Conservation (phyloP, 2,888 invertebrate species). For the Belgica antarctica region DNA sequence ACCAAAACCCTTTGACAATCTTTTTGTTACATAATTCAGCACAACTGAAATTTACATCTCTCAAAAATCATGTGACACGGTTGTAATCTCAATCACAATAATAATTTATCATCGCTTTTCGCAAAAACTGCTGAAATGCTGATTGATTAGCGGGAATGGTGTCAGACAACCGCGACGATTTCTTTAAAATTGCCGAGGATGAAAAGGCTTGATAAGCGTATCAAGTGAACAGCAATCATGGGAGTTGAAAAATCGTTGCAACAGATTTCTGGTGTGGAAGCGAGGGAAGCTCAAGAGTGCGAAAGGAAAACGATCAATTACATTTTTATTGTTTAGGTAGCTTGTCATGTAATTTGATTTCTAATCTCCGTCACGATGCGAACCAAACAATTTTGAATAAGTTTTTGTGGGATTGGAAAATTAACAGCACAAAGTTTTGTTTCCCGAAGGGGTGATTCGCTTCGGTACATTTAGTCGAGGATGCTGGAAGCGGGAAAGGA, state of each 20-base stretch:
- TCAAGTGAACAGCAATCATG: constrained; percentile 2
- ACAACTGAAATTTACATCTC: constrained; percentile 12
- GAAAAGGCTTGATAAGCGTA: constrained; percentile 32
- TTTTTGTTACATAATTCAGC: constrained; percentile 14
- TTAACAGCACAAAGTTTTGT: neutral
- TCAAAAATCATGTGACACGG: constrained; percentile 15
- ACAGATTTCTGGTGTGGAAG: neutral
- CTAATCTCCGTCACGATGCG: constrained; percentile 24
- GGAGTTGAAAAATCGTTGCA: neutral
- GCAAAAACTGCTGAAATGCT: constrained; percentile 2
- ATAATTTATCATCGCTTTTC: constrained; percentile 35
- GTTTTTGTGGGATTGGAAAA: constrained; percentile 24
- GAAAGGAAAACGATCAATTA: constrained; percentile 36
- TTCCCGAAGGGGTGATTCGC: constrained; percentile 3
- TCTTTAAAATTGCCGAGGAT: constrained; percentile 37
- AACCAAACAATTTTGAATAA: neutral
- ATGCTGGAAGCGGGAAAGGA: neutral
- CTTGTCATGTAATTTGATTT: constrained; percentile 43
- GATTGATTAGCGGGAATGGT: constrained; percentile 37
- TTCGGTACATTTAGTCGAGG: neutral
- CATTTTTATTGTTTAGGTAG: constrained; percentile 37
- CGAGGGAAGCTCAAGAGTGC: constrained; percentile 4
- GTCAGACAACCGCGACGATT: constrained; percentile 39
- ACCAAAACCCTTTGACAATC: neutral
- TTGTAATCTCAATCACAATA: constrained; percentile 36